Evolutionary conservation across 1,140 invertebrate species (phyloP).

Genomic region (Chymomyza costata): DNA sequence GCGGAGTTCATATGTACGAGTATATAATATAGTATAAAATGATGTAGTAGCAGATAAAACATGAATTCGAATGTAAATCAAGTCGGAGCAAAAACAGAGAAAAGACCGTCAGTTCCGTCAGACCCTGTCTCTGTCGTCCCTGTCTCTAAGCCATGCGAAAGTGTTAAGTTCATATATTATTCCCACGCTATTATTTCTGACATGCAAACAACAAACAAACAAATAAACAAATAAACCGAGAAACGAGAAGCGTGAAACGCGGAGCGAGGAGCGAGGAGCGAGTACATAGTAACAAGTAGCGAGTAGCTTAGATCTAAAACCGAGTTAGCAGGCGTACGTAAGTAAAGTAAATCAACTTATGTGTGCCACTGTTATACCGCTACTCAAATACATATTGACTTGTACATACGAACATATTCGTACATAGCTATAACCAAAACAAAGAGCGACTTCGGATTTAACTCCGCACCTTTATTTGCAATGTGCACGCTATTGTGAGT

Average conservation of each 20-base stretch:
- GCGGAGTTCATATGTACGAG: too few species aligned
- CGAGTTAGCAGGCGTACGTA: constrained; percentile 7
- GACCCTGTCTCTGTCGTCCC: not conserved
- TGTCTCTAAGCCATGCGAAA: constrained; percentile 1
- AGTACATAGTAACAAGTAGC: too few species aligned
- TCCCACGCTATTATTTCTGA: constrained; percentile 46
- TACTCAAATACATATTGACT: constrained; percentile 10
- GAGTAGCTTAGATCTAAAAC: too few species aligned
- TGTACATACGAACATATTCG: too few species aligned
- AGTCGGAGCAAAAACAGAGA: not conserved
- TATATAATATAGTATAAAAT: too few species aligned
- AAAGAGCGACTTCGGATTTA: constrained; percentile 8
- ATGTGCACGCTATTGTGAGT: not conserved
- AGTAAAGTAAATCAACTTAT: not conserved
- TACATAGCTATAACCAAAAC: too few species aligned
- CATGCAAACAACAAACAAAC: constrained; percentile 31
- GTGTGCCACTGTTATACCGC: too few species aligned
- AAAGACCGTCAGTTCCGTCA: constrained; percentile 3
- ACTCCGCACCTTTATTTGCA: constrained; percentile 1
- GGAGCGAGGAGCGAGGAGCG: too few species aligned
- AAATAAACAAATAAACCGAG: constrained; percentile 19
- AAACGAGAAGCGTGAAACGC: too few species aligned
- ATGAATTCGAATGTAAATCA: too few species aligned
- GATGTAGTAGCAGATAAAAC: too few species aligned
- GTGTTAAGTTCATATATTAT: constrained; percentile 28